Evolutionary conservation across 2,888 invertebrate genomes (phyloP), one percentile per base, ranked within the genome.

Genomic region (Elysia crispata): DNA sequence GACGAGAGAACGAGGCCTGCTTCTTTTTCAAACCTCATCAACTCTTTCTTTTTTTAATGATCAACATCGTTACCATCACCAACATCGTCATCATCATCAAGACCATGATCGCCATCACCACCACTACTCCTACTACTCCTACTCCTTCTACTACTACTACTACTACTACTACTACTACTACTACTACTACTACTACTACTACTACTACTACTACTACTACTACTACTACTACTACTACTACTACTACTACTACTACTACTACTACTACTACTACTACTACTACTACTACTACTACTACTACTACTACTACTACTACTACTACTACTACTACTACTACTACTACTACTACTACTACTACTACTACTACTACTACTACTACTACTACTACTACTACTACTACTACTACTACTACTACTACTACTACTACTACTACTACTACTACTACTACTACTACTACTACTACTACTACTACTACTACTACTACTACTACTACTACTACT

Each of bases 361-460:
- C 76, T 76, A 66, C 76, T 76, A 66, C 76, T 76, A 76, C 76
- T 64, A 76, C 76, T 76, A 76, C 66, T 76, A 76, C 76, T 76
- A 66, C 76, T 76, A 66, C 76, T 76, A 33, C 76, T 76, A 76
- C 76, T 76, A 76, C 76, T 76, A 76, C 76, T 76, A 76, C 66
- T 76, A 76, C 76, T 76, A 66, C 64, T 66, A 33, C 76, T 76
- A 33, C 76, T 76, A 66, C 76, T 76, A 66, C 66, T 76, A 66
- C 76, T 76, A 66, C 41, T 76, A 66, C 76, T 76, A 13, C 64
- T 76, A 50, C 76, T 76, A 30, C 66, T 76, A 57, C 64, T 67
- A 54, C 76, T 49, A 76, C 41, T 76, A 66, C 66, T 76, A n/a
- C 76, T 66, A 76, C 76, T 66, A 11, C 76, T 76, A 31, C 76